These are phyloP conservation scores for Calameuta filiformis DNA, from an alignment of 2,888 invertebrate genomes.

Conservation along the genomic window DNA sequence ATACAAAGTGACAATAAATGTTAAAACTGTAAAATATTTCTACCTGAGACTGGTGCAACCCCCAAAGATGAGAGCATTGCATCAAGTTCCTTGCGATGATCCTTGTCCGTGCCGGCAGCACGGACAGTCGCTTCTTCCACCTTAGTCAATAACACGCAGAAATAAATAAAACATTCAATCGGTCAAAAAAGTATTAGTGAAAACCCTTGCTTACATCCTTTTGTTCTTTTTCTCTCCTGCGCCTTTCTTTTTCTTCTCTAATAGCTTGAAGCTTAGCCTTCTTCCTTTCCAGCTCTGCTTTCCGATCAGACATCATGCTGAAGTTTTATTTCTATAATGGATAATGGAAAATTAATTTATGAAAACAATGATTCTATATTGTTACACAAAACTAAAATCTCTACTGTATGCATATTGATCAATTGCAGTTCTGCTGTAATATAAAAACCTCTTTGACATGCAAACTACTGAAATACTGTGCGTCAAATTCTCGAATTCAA, in stretches of 20 bases:
- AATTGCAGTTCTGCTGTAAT: background rate
- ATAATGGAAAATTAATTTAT: background rate
- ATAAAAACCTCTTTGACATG: background rate
- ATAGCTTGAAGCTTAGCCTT: slow-evolving; percentile 91
- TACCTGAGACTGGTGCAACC: slow-evolving; percentile 84
- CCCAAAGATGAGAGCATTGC: slow-evolving; percentile 88
- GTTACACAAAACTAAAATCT: background rate
- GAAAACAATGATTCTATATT: background rate
- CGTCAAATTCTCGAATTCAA: background rate
- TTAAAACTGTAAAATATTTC: background rate
- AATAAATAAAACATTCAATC: slow-evolving; percentile 2
- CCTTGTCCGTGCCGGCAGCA: slow-evolving; percentile 66
- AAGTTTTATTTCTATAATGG: slow-evolving; percentile 18
- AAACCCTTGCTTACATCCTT: slow-evolving; percentile 77
- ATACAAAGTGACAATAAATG: background rate
- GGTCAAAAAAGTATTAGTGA: background rate
- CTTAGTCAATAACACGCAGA: slow-evolving; percentile 39
- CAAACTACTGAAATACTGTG: background rate
- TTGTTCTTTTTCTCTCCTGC: slow-evolving; percentile 86
- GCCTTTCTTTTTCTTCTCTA: slow-evolving; percentile 88
- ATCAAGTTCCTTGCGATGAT: slow-evolving; percentile 78
- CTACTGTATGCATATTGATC: background rate
- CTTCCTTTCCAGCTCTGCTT: slow-evolving; percentile 92
- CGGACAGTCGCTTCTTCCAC: slow-evolving; percentile 67
- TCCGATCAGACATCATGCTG: slow-evolving; percentile 82